These are phyloP conservation scores for Chaenocephalus aceratus DNA, from an alignment of 2,113 vertebrate species.

Conservation along the genomic window DNA sequence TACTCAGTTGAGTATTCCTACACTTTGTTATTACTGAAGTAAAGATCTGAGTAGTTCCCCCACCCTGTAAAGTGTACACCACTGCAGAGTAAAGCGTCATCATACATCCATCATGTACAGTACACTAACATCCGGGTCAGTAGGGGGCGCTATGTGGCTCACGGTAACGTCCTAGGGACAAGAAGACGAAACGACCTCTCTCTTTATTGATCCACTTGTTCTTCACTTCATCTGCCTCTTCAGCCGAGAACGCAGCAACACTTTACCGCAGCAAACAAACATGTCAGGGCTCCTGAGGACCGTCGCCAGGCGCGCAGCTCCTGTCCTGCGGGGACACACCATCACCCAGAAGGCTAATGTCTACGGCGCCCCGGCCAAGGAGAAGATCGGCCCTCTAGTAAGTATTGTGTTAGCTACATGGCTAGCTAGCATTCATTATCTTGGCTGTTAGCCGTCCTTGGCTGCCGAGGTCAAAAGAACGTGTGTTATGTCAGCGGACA, in stretches of 20 bases:
- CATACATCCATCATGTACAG: too few species aligned
- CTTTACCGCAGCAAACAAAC: not conserved
- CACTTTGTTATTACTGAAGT: too few species aligned
- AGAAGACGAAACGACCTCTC: not conserved
- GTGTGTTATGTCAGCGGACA: not conserved
- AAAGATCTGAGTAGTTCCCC: too few species aligned
- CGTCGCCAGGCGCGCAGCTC: conserved; percentile 37
- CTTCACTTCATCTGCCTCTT: rapidly evolving
- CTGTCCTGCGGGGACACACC: conserved; percentile 40
- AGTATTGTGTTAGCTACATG: not conserved
- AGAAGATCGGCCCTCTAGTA: conserved; percentile 38
- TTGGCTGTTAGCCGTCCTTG: conserved; percentile 56
- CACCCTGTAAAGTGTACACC: too few species aligned
- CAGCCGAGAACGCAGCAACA: not conserved
- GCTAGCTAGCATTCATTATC: conserved; percentile 18
- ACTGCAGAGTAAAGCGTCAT: too few species aligned
- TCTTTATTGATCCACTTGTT: not conserved
- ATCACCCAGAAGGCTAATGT: conserved; percentile 50
- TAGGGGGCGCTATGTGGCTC: conserved; percentile 9
- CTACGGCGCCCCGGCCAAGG: conserved; percentile 44
- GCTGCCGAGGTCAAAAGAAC: conserved; percentile 55
- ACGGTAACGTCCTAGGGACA: not conserved
- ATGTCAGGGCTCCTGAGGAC: conserved; percentile 64
- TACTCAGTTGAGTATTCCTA: too few species aligned
- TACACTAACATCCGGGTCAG: not conserved